These are phyloP conservation scores for Chaetorhynchus papuensis DNA, from an alignment of 2,113 vertebrate species.

Conservation along the genomic window DNA sequence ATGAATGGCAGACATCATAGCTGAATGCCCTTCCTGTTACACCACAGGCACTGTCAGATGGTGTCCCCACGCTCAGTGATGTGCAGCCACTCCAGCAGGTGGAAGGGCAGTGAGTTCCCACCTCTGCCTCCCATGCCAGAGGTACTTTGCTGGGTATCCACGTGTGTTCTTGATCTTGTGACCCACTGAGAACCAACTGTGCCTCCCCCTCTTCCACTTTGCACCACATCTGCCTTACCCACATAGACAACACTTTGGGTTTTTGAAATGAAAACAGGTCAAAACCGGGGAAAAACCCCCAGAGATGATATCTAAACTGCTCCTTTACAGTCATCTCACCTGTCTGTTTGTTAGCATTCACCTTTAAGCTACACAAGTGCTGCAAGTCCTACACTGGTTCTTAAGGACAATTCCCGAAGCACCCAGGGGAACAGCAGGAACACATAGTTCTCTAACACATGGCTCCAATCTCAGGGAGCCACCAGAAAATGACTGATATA, in stretches of 20 bases:
- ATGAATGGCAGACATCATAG: background rate
- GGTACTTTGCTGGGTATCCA: background rate
- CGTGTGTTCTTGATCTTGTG: background rate
- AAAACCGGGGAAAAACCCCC: accelerated
- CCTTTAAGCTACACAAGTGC: background rate
- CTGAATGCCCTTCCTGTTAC: background rate
- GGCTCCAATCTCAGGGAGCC: background rate
- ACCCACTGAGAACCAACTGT: background rate
- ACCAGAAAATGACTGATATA: accelerated
- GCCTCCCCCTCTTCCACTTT: background rate
- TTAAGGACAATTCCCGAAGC: background rate
- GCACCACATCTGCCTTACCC: background rate
- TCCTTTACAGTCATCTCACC: background rate
- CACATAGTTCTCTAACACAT: accelerated
- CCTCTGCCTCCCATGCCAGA: background rate
- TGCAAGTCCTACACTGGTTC: background rate
- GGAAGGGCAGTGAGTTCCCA: background rate
- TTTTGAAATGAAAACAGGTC: background rate
- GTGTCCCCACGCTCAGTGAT: background rate
- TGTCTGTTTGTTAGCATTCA: background rate
- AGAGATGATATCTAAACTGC: background rate
- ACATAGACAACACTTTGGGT: accelerated
- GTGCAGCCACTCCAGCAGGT: accelerated
- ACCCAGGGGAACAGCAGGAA: background rate
- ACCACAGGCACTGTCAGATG: accelerated